Percentiles rank a stretch among this genome's conserved stretches.
phyloP scores from a whole-genome alignment of 2,797 vertebrate genomes.

The Synaphobranchus kaupii region DNA sequence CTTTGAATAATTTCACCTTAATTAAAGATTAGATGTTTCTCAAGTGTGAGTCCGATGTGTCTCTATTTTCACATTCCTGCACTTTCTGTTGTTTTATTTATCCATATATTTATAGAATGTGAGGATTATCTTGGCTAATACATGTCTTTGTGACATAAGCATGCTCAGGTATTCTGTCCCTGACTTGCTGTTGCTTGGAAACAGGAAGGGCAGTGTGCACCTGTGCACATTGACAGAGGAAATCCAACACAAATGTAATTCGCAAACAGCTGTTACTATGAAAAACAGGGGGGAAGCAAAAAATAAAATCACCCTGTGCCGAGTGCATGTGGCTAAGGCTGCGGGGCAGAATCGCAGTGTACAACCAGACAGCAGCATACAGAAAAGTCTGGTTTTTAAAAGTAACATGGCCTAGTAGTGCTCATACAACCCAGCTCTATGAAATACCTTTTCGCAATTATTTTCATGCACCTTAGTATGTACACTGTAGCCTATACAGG shows the following conservation, averaged over 20 bases:
- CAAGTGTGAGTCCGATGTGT: too few relatives aligned
- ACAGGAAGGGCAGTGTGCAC: slow-evolving; percentile 19
- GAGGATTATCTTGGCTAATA: not conserved
- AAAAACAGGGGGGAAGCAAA: not conserved
- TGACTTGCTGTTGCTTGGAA: slow-evolving; percentile 34
- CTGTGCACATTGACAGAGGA: slow-evolving; percentile 7
- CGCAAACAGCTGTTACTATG: slow-evolving; percentile 2
- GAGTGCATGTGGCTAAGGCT: not conserved
- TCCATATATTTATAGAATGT: slow-evolving; percentile 13
- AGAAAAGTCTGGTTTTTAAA: not conserved
- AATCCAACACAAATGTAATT: slow-evolving; percentile 7
- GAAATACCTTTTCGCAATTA: not conserved
- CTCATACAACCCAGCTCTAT: not conserved
- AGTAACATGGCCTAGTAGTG: not conserved
- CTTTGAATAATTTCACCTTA: too few relatives aligned
- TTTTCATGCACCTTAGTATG: too few relatives aligned
- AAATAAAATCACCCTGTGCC: not conserved
- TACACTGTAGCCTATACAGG: not conserved
- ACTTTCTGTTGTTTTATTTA: not conserved
- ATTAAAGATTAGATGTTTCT: too few relatives aligned
- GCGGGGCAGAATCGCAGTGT: not conserved
- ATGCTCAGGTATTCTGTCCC: slow-evolving; percentile 15
- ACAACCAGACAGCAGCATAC: not conserved
- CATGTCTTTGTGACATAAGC: slow-evolving; percentile 21
- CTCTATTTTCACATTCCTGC: not conserved